A percentile compares a stretch with the other conserved stretches of the same genome.
These are phyloP conservation scores for Prenolepis imparis DNA, from an alignment of 2,888 invertebrate species.

Conservation along the genomic window DNA sequence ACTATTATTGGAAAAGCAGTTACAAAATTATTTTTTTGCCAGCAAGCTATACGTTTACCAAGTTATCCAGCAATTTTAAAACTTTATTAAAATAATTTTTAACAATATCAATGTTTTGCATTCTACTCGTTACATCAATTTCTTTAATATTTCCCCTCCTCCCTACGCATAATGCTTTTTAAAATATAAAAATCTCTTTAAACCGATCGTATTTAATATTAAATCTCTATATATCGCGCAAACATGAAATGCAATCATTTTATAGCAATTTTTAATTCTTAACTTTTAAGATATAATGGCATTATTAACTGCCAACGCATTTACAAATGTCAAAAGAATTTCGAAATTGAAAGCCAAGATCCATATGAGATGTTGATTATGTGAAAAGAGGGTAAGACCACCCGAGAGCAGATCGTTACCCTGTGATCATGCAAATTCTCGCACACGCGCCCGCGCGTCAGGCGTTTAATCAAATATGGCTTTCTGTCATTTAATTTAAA, in stretches of 20 bases:
- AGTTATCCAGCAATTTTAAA: not conserved
- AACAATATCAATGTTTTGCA: not conserved
- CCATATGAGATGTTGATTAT: not conserved
- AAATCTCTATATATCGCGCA: not conserved
- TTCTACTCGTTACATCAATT: not conserved
- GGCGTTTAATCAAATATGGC: slow-evolving; percentile 32
- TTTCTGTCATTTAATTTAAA: slow-evolving; percentile 45
- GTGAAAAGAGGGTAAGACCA: not conserved
- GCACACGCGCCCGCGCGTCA: slow-evolving; percentile 6
- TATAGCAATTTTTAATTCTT: not conserved
- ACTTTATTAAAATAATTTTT: not conserved
- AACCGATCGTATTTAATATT: not conserved
- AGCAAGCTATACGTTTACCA: not conserved
- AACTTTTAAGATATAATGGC: not conserved
- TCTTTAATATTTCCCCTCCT: not conserved
- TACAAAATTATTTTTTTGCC: not conserved
- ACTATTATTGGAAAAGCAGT: not conserved
- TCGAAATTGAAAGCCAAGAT: slow-evolving; percentile 11
- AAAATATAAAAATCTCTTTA: not conserved
- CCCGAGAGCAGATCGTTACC: slow-evolving; percentile 12
- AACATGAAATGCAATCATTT: not conserved
- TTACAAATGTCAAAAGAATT: not conserved
- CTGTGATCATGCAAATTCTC: slow-evolving; percentile 50
- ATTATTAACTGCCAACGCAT: not conserved
- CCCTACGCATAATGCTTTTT: not conserved